Percentiles rank a stretch among this genome's conserved stretches.
Evolutionary conservation across 1,140 invertebrate genomes (phyloP).

Genomic region (Drosophila tani): DNA sequence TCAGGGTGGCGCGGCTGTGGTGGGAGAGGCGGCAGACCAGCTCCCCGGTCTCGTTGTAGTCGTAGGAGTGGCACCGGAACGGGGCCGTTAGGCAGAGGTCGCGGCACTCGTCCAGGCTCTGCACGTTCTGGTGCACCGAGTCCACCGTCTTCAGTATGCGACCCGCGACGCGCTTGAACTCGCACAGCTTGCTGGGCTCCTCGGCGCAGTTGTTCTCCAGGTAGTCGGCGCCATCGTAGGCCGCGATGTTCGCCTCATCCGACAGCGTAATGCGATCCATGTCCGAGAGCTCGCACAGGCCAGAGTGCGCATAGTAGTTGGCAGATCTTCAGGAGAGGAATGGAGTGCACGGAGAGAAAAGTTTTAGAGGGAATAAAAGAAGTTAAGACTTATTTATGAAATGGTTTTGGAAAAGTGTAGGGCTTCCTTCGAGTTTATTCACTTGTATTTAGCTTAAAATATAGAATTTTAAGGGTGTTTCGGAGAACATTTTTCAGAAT

Average conservation of each 20-base stretch:
- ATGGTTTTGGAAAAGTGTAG: too few relatives aligned
- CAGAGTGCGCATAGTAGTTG: slow-evolving; percentile 94
- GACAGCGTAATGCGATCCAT: slow-evolving; percentile 95
- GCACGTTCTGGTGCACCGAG: slow-evolving; percentile 95
- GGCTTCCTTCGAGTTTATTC: background rate
- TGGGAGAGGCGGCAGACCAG: slow-evolving; percentile 96
- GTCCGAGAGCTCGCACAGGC: slow-evolving; percentile 94
- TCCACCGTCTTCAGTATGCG: slow-evolving; percentile 97
- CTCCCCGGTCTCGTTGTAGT: slow-evolving; percentile 96
- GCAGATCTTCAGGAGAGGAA: slow-evolving; percentile 90
- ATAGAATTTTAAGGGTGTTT: too few relatives aligned
- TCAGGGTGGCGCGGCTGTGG: slow-evolving; percentile 94
- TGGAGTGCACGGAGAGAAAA: slow-evolving; percentile 16
- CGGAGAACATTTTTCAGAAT: too few relatives aligned
- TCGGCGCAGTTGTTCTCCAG: slow-evolving; percentile 96
- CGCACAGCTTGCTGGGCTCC: slow-evolving; percentile 95
- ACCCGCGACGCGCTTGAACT: slow-evolving; percentile 95
- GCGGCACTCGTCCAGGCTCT: slow-evolving; percentile 93
- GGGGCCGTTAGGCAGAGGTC: slow-evolving; percentile 95
- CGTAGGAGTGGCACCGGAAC: slow-evolving; percentile 95
- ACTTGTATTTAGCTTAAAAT: too few relatives aligned
- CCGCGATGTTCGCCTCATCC: slow-evolving; percentile 90
- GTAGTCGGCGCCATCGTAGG: slow-evolving; percentile 91
- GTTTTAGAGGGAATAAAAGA: too few relatives aligned
- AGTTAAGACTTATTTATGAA: too few relatives aligned